Evolutionary conservation across 2,797 vertebrate genomes (phyloP).

Genomic region (Esox lucius): DNA sequence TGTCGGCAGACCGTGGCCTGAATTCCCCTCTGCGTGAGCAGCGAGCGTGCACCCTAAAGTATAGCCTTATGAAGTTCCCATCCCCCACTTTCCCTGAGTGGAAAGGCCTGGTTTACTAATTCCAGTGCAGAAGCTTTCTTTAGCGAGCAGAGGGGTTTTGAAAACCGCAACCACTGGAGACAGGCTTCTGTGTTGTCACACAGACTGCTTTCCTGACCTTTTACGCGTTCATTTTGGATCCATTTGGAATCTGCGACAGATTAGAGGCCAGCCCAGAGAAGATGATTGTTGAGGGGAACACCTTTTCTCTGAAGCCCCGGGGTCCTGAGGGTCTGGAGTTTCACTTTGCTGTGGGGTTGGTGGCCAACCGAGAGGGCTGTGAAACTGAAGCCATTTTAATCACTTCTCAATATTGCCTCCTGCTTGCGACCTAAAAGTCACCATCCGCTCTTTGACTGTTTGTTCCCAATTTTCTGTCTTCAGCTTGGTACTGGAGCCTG

Average conservation of each 20-base stretch:
- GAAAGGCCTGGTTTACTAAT: conserved; percentile 1
- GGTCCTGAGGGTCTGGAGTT: neutral
- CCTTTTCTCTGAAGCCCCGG: neutral
- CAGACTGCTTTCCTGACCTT: neutral
- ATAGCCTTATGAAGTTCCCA: conserved; percentile 3
- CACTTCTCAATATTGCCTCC: neutral
- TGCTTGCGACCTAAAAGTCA: neutral
- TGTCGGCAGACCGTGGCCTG: neutral
- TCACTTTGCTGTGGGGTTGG: neutral
- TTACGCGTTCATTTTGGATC: neutral
- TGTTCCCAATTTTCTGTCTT: neutral
- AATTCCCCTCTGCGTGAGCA: neutral
- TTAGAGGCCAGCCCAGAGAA: neutral
- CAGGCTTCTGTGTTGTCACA: conserved; percentile 10
- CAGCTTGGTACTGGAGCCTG: neutral
- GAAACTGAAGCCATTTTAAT: neutral
- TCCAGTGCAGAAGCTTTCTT: conserved; percentile 6
- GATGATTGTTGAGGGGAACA: neutral
- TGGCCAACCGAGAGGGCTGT: neutral
- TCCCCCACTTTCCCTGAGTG: conserved; percentile 10
- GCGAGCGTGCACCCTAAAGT: neutral
- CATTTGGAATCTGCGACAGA: neutral
- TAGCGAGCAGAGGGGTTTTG: conserved; percentile 4
- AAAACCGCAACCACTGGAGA: conserved; percentile 11
- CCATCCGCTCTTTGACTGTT: neutral